Base-by-base conservation (phyloP, 2,113 vertebrate species). In the Rhegmatorhina hoffmannsi region DNA sequence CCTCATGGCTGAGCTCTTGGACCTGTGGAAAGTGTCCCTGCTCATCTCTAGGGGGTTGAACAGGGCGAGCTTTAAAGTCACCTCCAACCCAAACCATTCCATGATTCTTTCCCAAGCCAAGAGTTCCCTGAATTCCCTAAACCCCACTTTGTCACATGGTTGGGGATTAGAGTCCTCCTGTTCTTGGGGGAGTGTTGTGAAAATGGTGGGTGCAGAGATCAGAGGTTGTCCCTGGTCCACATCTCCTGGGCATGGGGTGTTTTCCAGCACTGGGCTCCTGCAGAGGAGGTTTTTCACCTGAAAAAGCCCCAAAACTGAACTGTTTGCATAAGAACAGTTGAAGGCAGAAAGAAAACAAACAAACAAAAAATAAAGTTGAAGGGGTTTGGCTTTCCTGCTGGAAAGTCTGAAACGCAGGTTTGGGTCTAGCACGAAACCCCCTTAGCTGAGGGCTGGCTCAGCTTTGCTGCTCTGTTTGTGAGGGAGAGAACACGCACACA, bases 1-100 rank as follows among this genome's bases (percentile, higher is more conserved):
- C 16, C 34, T 20, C 7, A 0, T 8, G 18, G 46, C 7, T 0
- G 0, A 56, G 38, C 7, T 56, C 34, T n/a, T 52, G 46, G 10
- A 21, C 55, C 40, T 23, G n/a, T 21, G 29, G n/a, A 36, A 69
- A 7, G 11, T 21, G 33, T 60, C 55, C 10, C 28, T 38, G 60
- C 24, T 53, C 60, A 17, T 6, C n/a, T 38, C 53, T 60, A 19
- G 33, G 28, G 17, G 3, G 17, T 47, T 47, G 25, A 62, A 56
- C 29, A 24, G 43, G 17, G 62, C 31, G 47, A 76, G 40, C 4
- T 49, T 55, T 47, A 5, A 33, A 69, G 14, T 56, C 31, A 20
- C 31, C 62, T 77, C 55, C 40, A 49, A 56, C 29, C 47, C 40
- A 63, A 77, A 10, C 4, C 20, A 36, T 70, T 49, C 43, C 31